Percentiles rank a stretch among this genome's conserved stretches.
phyloP scores from a whole-genome alignment of 2,797 vertebrate species.

The Fistularia tabacaria region DNA sequence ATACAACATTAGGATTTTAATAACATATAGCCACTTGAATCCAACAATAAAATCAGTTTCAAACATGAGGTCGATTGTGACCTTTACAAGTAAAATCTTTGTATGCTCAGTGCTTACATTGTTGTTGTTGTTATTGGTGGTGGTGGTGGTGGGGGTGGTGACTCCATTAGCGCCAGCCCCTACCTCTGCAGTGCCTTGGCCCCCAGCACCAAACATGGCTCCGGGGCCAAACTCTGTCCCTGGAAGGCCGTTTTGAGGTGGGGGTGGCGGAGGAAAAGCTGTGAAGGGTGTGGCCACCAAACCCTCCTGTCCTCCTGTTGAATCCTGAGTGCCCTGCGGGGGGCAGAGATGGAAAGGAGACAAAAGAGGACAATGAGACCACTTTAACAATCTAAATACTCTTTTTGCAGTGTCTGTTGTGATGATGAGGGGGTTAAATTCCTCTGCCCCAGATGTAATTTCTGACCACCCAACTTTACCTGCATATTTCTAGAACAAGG shows the following conservation, averaged over 20 bases:
- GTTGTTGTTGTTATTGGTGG: conserved; percentile 35
- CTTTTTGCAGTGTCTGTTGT: neutral
- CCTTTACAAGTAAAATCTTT: neutral
- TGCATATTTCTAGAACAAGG: conserved; percentile 58
- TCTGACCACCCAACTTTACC: conserved; percentile 3
- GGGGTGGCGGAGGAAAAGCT: conserved; percentile 70
- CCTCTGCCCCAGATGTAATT: neutral
- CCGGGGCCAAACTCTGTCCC: conserved; percentile 67
- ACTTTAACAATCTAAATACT: conserved; percentile 21
- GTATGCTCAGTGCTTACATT: conserved; percentile 45
- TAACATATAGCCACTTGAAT: neutral
- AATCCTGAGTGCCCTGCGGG: conserved; percentile 72
- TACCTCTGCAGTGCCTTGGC: conserved; percentile 60
- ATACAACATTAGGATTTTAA: too few relatives aligned
- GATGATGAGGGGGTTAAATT: conserved; percentile 11
- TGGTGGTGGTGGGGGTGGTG: conserved; percentile 13
- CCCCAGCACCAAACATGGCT: conserved; percentile 64
- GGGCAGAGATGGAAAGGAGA: neutral
- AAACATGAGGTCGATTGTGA: neutral
- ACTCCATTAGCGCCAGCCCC: conserved; percentile 55
- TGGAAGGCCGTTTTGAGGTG: conserved; percentile 73
- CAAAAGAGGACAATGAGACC: conserved; percentile 16
- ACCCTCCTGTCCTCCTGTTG: conserved; percentile 71
- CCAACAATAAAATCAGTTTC: neutral
- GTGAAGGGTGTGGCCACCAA: conserved; percentile 70